Percentiles rank a stretch among this genome's conserved stretches.
Evolutionary conservation across 2,113 vertebrate species (phyloP).

Genomic region (Lagopus muta): DNA sequence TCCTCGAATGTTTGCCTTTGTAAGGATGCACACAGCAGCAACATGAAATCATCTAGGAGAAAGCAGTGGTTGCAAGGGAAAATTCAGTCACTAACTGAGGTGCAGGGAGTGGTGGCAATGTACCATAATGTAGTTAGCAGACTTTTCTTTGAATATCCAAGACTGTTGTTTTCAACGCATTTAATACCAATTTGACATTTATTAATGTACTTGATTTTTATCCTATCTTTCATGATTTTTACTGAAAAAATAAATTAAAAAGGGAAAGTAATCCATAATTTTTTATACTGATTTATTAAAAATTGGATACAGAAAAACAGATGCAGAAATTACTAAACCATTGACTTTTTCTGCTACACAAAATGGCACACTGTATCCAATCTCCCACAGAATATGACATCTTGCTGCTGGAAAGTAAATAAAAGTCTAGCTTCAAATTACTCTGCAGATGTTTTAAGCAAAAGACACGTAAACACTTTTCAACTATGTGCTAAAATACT

Average conservation of each 20-base stretch:
- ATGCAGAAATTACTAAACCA: background rate
- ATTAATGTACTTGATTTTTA: background rate
- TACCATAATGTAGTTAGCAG: background rate
- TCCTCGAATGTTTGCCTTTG: slow-evolving; percentile 97
- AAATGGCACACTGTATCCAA: background rate
- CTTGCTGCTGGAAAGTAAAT: background rate
- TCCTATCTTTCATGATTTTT: background rate
- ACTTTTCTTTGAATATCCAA: background rate
- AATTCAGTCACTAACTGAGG: background rate
- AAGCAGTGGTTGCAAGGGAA: slow-evolving; percentile 6
- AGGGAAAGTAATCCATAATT: background rate
- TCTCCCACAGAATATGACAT: background rate
- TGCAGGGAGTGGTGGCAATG: background rate
- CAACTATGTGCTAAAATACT: slow-evolving; percentile 68
- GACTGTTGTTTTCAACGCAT: background rate
- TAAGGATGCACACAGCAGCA: slow-evolving; percentile 93
- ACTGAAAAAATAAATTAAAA: background rate
- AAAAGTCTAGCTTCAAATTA: background rate
- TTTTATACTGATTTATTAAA: background rate
- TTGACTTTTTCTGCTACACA: background rate
- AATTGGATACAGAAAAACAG: background rate
- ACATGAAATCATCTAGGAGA: slow-evolving; percentile 92
- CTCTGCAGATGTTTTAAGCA: background rate
- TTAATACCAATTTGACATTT: background rate
- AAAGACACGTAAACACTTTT: background rate